Base-by-base conservation (phyloP, 2,888 invertebrate genomes). In the Drosophila vallismaia region DNA sequence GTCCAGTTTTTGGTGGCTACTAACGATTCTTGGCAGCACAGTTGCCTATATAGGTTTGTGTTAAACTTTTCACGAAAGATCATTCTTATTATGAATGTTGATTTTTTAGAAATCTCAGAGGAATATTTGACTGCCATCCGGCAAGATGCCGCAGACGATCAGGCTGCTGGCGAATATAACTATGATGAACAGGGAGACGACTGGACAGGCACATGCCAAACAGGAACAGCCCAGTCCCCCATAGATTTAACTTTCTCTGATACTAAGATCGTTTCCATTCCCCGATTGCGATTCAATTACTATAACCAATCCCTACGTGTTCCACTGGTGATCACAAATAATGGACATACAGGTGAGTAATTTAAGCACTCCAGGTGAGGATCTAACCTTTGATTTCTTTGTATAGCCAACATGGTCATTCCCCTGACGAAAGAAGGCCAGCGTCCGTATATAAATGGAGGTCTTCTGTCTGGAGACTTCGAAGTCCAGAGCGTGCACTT, bases 301-400 rank as follows among this genome's bases (percentile, higher is more conserved):
- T 95, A 95, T 89, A 93, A 94, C 79, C 93, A 94, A 88, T 9
- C 75, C 0, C 90, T 95, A 29, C 93, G 93, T 2, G 92, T 93
- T 1, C 94, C 94, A 0, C 89, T 95, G 4, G 92, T 92, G 3
- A 90, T 94, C 45, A 93, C 92, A 9, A 95, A 95, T 80, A 95
- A 94, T 78, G 95, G 95, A 5, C 94, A 95, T 90, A 94, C 95
- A 82, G 88, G 91, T 91, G 60, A 19, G 70, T 44, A 4, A 14
- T 28, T 42, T 10, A 8, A 14, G 1, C 10, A 9, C 1, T 2
- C 10, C 2, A 5, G 19, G 7, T 10, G 36, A 9, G n/a, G 6
- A 14, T 2, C 0, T n/a, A 19, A 10, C 9, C 9, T 12, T 10
- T 1, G 2, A 0, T 8, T 19, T 48, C 0, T 44, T 24, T 6